A percentile compares a stretch with the other conserved stretches of the same genome.
phyloP scores from a whole-genome alignment of 2,113 vertebrate species.

The Cygnus atratus region DNA sequence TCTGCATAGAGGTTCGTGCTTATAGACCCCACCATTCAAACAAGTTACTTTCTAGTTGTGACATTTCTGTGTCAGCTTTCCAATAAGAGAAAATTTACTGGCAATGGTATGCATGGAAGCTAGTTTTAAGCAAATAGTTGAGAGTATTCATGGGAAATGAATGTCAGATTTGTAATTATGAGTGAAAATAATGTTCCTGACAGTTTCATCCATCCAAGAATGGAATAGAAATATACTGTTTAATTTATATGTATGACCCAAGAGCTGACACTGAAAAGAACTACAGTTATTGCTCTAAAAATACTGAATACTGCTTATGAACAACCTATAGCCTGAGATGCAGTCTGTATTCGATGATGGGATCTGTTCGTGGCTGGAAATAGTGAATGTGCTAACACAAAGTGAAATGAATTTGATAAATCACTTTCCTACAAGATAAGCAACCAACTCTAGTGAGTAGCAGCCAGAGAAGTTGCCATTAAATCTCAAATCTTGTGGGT shows the following conservation, averaged over 20 bases:
- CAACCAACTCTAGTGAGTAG: neutral
- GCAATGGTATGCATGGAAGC: constrained; percentile 20
- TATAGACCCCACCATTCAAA: neutral
- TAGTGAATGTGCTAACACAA: neutral
- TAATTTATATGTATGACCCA: constrained; percentile 61
- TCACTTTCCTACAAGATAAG: constrained; percentile 6
- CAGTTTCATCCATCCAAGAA: constrained; percentile 53
- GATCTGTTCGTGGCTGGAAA: neutral
- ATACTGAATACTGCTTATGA: neutral
- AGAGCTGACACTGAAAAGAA: constrained; percentile 39
- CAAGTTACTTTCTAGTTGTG: neutral
- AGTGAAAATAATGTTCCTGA: constrained; percentile 56
- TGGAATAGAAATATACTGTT: constrained; percentile 53
- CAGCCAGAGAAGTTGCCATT: constrained; percentile 29
- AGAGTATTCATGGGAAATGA: constrained; percentile 52
- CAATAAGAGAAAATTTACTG: constrained; percentile 14
- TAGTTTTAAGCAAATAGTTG: constrained; percentile 50
- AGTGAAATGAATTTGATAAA: constrained; percentile 24
- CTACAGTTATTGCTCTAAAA: constrained; percentile 50
- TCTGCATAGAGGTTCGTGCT: neutral
- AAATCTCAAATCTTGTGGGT: neutral
- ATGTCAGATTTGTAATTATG: constrained; percentile 66
- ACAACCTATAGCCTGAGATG: constrained; percentile 5
- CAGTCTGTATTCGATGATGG: neutral
- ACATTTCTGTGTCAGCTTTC: constrained; percentile 16